Evolutionary conservation across 2,888 invertebrate species (phyloP).

Genomic region (Coleophora flavipennella): DNA sequence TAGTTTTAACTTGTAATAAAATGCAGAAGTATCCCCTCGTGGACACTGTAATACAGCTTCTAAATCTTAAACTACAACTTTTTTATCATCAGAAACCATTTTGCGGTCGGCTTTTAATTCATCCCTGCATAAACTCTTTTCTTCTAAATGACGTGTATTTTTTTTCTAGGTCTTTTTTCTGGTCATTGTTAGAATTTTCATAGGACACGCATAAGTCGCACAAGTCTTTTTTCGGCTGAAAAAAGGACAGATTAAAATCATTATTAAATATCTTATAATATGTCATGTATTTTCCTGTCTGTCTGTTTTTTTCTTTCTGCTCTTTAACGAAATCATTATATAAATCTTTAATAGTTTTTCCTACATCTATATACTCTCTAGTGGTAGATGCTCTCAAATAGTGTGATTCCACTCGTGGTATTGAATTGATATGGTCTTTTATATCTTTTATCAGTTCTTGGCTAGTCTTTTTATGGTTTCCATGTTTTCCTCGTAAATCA

Average conservation of each 20-base stretch:
- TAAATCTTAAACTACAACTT: constrained; percentile 4
- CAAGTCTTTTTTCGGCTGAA: constrained; percentile 13
- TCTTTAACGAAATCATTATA: constrained; percentile 10
- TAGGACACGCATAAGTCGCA: constrained; percentile 8
- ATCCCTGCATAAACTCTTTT: constrained; percentile 2
- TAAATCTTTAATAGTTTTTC: constrained; percentile 14
- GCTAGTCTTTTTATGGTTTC: too few species aligned
- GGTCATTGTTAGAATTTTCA: constrained; percentile 4
- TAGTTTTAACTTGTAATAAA: constrained; percentile 8
- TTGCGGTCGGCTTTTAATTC: constrained; percentile 2
- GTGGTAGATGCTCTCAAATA: constrained; percentile 14
- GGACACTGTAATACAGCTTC: constrained; percentile 11
- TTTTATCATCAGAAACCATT: constrained; percentile 1
- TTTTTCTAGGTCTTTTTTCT: constrained; percentile 1
- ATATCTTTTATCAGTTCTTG: constrained; percentile 12
- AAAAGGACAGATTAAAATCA: constrained; percentile 11
- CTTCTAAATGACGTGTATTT: constrained; percentile 1
- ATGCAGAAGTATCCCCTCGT: constrained; percentile 5
- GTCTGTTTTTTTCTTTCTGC: constrained; percentile 5
- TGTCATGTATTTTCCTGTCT: constrained; percentile 6
- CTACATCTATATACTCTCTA: constrained; percentile 14
- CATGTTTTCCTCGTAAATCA: too few species aligned
- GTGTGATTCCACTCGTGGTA: constrained; percentile 16
- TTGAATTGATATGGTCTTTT: constrained; percentile 14
- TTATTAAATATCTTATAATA: constrained; percentile 11